Conservation (phyloP, 2,888 invertebrate genomes). For the Strigamia transsilvanica region DNA sequence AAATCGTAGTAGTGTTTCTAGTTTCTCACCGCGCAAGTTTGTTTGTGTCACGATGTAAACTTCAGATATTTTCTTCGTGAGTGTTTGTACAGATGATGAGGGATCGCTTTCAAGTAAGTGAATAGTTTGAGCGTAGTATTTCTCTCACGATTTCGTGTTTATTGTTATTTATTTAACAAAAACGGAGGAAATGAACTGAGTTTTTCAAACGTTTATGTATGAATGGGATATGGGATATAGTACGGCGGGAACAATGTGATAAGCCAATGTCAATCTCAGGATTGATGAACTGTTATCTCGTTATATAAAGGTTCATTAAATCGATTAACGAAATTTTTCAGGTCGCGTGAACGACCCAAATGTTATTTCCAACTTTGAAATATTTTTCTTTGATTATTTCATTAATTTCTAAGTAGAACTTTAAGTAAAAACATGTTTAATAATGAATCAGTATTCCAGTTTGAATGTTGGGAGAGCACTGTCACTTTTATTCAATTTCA, state of each 20-base stretch:
- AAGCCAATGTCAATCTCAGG: background rate
- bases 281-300: too few species aligned
- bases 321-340: background rate
- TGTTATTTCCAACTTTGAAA: background rate
- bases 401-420: background rate
- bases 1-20: background rate
- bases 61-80: background rate
- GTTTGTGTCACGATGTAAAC: background rate
- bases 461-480: too few species aligned
- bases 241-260: background rate
- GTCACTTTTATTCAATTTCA: too few species aligned
- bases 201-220: background rate
- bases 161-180: too few species aligned
- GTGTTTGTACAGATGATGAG: background rate
- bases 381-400: background rate
- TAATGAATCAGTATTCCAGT: too few species aligned
- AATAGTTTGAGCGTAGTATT: too few species aligned
- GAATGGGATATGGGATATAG: background rate
- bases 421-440: too few species aligned
- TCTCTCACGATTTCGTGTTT: too few species aligned
- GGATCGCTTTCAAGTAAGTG: background rate
- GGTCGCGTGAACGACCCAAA: slow-evolving; percentile 10
- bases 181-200: too few species aligned
- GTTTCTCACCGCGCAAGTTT: background rate
- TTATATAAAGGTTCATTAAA: background rate